Percentiles rank a stretch among this genome's conserved stretches.
These are phyloP conservation scores for Dysmachus trigonus DNA, from an alignment of 2,888 invertebrate species.

Conservation along the genomic window DNA sequence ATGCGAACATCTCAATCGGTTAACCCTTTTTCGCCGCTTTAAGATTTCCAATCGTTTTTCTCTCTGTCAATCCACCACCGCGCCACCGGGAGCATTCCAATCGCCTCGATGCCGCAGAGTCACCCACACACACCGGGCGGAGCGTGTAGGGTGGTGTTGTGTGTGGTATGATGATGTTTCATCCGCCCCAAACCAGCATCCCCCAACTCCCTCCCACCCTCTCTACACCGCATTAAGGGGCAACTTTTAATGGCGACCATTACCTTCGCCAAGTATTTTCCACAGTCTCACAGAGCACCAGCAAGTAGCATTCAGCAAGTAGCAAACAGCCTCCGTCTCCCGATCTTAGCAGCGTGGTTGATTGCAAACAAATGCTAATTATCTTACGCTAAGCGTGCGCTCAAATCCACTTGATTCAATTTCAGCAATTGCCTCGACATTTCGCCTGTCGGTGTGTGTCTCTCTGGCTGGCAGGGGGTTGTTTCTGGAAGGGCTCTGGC, in stretches of 20 bases:
- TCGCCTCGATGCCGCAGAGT: conserved; percentile 14
- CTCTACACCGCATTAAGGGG: neutral
- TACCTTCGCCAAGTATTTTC: conserved; percentile 40
- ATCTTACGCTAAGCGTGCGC: conserved; percentile 45
- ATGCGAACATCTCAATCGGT: neutral
- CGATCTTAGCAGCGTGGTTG: conserved; percentile 30
- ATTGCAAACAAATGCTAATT: conserved; percentile 47
- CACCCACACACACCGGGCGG: conserved; percentile 1
- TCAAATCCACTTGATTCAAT: conserved; percentile 47
- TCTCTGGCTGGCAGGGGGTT: too few relatives aligned
- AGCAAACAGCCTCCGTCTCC: too few relatives aligned
- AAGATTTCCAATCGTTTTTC: neutral
- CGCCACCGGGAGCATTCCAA: neutral
- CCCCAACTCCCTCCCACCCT: neutral
- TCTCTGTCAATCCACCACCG: neutral
- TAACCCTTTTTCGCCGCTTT: neutral
- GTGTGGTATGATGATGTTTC: neutral
- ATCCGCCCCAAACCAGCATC: neutral
- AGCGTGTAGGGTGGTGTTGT: too few relatives aligned
- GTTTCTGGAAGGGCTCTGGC: neutral
- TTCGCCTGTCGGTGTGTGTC: conserved; percentile 36
- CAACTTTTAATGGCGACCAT: conserved; percentile 41
- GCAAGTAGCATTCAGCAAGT: too few relatives aligned
- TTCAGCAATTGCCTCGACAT: conserved; percentile 44
- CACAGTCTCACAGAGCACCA: neutral